These are phyloP conservation scores for Lutraria rhynchaena DNA, from an alignment of 1,140 invertebrate genomes.

Conservation along the genomic window DNA sequence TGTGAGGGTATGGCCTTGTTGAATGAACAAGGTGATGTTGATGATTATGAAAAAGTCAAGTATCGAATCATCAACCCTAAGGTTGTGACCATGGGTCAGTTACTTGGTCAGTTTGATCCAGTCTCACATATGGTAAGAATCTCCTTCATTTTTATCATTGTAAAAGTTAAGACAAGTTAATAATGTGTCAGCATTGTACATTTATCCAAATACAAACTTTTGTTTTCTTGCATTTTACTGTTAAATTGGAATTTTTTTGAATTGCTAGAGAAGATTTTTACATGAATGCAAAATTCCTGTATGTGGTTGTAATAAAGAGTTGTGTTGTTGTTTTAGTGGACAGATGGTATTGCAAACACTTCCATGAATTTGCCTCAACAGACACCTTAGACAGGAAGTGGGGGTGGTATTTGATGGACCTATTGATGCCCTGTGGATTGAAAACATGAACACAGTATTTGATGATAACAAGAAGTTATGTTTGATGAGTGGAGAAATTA, in stretches of 20 bases:
- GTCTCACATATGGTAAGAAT: slow-evolving; percentile 81
- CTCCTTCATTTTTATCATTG: background rate
- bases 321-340: slow-evolving; percentile 77
- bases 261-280: too few relatives aligned
- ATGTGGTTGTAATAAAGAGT: too few relatives aligned
- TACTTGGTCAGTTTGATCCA: slow-evolving; percentile 83
- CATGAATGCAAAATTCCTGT: too few relatives aligned
- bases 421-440: slow-evolving; percentile 83
- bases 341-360: slow-evolving; percentile 85
- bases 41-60: slow-evolving; percentile 80
- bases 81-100: slow-evolving; percentile 82
- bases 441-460: slow-evolving; percentile 84
- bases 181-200: too few relatives aligned
- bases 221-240: too few relatives aligned
- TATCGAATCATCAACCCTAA: slow-evolving; percentile 82
- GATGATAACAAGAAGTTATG: slow-evolving; percentile 84
- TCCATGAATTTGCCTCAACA: slow-evolving; percentile 81
- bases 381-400: slow-evolving; percentile 82
- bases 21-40: slow-evolving; percentile 72
- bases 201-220: too few relatives aligned
- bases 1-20: slow-evolving; percentile 88
- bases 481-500: slow-evolving; percentile 83
- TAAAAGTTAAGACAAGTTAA: too few relatives aligned
- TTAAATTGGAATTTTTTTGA: too few relatives aligned
- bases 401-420: slow-evolving; percentile 83